A percentile compares a stretch with the other conserved stretches of the same genome.
phyloP scores from a whole-genome alignment of 2,888 invertebrate species.

The Synanthedon andrenaeformis region DNA sequence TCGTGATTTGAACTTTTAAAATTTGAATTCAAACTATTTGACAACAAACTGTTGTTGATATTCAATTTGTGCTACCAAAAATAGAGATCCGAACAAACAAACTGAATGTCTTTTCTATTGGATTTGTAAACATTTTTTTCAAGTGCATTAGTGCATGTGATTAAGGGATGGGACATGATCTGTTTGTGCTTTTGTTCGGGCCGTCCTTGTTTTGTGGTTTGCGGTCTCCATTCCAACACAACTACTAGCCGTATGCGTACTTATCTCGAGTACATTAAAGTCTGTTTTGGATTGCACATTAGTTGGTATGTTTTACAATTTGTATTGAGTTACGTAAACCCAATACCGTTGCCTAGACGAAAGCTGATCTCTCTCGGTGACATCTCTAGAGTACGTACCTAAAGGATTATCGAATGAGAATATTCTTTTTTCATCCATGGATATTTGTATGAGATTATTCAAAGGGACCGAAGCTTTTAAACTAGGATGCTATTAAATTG shows the following conservation, averaged over 20 bases:
- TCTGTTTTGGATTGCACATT: not conserved
- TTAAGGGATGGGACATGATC: constrained; percentile 68
- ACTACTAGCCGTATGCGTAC: constrained; percentile 1
- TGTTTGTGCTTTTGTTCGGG: constrained; percentile 48
- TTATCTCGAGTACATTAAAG: constrained; percentile 5
- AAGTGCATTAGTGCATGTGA: constrained; percentile 66
- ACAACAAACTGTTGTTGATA: constrained; percentile 41
- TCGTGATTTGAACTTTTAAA: constrained; percentile 21
- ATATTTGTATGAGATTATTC: constrained; percentile 40
- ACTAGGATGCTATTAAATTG: constrained; percentile 67
- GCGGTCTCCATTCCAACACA: constrained; percentile 32
- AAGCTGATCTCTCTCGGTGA: constrained; percentile 66
- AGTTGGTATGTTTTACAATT: constrained; percentile 22
- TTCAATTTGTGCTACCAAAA: constrained; percentile 35
- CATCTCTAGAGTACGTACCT: constrained; percentile 61
- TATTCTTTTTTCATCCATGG: constrained; percentile 48
- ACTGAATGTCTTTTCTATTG: constrained; percentile 29
- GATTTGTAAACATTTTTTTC: constrained; percentile 58
- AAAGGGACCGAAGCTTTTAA: constrained; percentile 49
- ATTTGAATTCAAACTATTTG: constrained; percentile 38
- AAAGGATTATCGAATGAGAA: constrained; percentile 70
- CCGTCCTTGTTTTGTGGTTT: constrained; percentile 61
- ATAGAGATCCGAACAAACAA: constrained; percentile 49
- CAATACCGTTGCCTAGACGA: constrained; percentile 60
- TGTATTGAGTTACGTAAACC: constrained; percentile 68